Conservation (phyloP, 2,797 vertebrate genomes). For the Notolepis coatsorum region DNA sequence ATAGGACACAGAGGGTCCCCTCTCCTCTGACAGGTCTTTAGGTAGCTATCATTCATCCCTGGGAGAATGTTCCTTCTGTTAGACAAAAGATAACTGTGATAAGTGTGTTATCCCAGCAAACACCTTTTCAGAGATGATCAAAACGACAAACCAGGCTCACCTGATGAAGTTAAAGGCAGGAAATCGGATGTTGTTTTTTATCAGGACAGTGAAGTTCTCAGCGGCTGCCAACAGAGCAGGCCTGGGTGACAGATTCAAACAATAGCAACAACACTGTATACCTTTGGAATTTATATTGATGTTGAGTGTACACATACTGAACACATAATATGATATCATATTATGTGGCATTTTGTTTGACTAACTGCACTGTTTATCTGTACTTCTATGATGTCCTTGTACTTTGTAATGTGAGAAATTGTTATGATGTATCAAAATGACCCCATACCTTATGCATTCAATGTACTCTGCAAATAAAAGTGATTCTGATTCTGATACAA, state of each 20-base stretch:
- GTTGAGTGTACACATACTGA: too few species aligned
- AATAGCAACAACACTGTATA: too few species aligned
- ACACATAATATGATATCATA: too few species aligned
- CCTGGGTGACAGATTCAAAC: constrained; percentile 69
- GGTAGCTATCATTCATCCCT: constrained; percentile 75
- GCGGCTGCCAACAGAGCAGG: constrained; percentile 85
- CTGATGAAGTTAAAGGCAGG: constrained; percentile 85
- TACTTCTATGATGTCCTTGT: too few species aligned
- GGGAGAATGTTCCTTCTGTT: constrained; percentile 86
- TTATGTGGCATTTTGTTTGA: too few species aligned
- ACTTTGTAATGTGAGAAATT: too few species aligned
- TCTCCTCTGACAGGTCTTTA: constrained; percentile 74
- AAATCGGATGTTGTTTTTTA: constrained; percentile 90
- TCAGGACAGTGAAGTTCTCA: constrained; percentile 91
- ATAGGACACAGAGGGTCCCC: constrained; percentile 84
- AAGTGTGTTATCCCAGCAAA: neutral
- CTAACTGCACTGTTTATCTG: too few species aligned
- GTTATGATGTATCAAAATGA: too few species aligned
- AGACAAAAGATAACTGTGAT: neutral
- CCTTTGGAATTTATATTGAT: too few species aligned
- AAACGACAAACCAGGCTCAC: constrained; percentile 69
- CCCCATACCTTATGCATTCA: too few species aligned
- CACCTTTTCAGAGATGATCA: neutral
- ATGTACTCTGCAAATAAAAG: too few species aligned
- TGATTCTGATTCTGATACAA: too few species aligned